A percentile compares a stretch with the other conserved stretches of the same genome.
These are phyloP conservation scores for Drosophila buzzatii DNA, from an alignment of 2,888 invertebrate genomes.

Conservation along the genomic window DNA sequence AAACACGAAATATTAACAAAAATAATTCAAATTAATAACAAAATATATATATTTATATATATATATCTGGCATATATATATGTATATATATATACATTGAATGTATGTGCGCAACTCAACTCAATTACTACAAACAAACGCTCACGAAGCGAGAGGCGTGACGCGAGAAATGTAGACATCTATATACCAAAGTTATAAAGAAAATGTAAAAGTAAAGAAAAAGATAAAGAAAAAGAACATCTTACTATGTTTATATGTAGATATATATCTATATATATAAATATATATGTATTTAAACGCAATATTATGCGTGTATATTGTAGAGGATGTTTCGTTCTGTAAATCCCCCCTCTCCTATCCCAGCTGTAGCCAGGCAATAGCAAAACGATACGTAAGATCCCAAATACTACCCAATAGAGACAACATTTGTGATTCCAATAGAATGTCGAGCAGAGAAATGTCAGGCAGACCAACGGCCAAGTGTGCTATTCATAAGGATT, in stretches of 20 bases:
- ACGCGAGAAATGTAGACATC: constrained; percentile 74
- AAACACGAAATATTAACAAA: constrained; percentile 22
- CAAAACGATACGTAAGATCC: constrained; percentile 43
- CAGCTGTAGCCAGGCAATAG: constrained; percentile 37
- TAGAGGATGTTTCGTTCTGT: constrained; percentile 74
- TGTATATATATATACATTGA: constrained; percentile 45
- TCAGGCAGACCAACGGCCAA: constrained; percentile 41
- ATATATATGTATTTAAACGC: constrained; percentile 64
- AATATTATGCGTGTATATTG: constrained; percentile 66
- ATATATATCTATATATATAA: constrained; percentile 62
- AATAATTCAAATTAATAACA: constrained; percentile 21
- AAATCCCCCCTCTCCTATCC: constrained; percentile 41
- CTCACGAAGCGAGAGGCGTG: constrained; percentile 36
- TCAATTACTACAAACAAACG: constrained; percentile 63
- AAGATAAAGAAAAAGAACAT: constrained; percentile 51
- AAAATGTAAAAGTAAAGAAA: constrained; percentile 59
- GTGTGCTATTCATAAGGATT: constrained; percentile 38
- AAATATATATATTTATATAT: constrained; percentile 22
- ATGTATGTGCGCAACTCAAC: constrained; percentile 77
- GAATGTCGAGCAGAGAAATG: constrained; percentile 39
- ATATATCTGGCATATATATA: constrained; percentile 30
- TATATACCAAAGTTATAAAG: constrained; percentile 82
- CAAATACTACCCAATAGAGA: constrained; percentile 32
- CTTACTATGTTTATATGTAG: constrained; percentile 77
- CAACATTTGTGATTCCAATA: constrained; percentile 59